These are phyloP conservation scores for Isurus oxyrinchus DNA, from an alignment of 2,113 vertebrate species.

Conservation along the genomic window DNA sequence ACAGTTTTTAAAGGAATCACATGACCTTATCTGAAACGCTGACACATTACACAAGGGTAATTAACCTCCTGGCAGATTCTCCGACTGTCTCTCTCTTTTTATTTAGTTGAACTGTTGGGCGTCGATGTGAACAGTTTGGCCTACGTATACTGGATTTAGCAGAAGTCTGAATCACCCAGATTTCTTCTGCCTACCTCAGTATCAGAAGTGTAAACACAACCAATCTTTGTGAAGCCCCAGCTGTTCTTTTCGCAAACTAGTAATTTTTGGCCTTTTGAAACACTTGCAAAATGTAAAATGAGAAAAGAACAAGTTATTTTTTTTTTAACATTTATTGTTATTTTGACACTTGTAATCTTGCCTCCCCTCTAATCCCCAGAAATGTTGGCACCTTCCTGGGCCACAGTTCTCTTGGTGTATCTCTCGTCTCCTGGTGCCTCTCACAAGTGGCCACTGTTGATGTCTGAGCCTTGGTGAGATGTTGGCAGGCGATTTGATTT, in stretches of 20 bases:
- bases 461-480: background rate
- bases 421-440: background rate
- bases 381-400: background rate
- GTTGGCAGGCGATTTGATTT: background rate
- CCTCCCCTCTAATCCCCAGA: background rate
- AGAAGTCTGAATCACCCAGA: background rate
- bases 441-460: background rate
- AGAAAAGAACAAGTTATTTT: background rate
- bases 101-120: background rate
- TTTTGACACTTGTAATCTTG: background rate
- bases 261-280: background rate
- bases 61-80: background rate
- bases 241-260: background rate
- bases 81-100: background rate
- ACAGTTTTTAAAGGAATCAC: conserved; percentile 12
- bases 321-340: background rate
- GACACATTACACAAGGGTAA: background rate
- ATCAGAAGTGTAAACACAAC: too few species aligned
- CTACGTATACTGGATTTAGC: background rate
- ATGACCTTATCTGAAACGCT: background rate
- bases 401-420: background rate
- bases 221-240: background rate
- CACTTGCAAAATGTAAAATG: background rate
- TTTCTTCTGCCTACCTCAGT: too few species aligned
- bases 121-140: background rate